Base-by-base conservation (phyloP, 1,140 invertebrate genomes). In the Catajapyx aquilonaris region DNA sequence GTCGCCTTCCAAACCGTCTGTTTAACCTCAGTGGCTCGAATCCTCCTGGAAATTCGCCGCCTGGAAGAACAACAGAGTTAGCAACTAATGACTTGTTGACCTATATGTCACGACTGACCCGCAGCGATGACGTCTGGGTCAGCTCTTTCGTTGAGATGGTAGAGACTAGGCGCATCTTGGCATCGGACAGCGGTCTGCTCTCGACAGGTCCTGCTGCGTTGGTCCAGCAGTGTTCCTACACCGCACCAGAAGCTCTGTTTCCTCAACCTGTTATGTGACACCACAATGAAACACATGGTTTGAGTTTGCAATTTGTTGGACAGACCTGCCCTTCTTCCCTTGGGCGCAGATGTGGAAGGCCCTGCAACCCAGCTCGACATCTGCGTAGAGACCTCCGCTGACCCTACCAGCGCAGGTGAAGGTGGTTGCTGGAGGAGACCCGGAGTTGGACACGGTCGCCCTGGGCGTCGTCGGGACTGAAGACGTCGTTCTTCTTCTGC, bases 321-420 rank as follows among this genome's bases (percentile, higher is more conserved):
- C 45, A 49, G 47, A 54, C 52, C 37, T 46, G 25, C 44, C 37
- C 44, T 52, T 38, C 39, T 45, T 22, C 44, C 45, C 52, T 38
- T 45, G 45, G 1, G 50, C 46, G 37, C 55, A 57, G 20, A 57
- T 57, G 38, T 61, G 60, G 43, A 60, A 62, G 46, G 58, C 49
- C 40, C 54, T 53, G 34, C 55, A 57, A 15, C 49, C 51, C 2
- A 54, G 49, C 33, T 56, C 52, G 5, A 44, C 42, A 40, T 57
- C 55, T 3, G 55, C 55, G 37, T 57, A 57, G 38, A 55, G 55
- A 11, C 59, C 57, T 3, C 58, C 58, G 2, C 52, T 44, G n/a
- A 50, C 49, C 46, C 55, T 57, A 31, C 48, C 54, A n/a, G 34
- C 39, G 42, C 58, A 61, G 10, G 52, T 45, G 45, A 61, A 61